phyloP scores from a whole-genome alignment of 2,888 invertebrate species.

The Oscheius onirici region DNA sequence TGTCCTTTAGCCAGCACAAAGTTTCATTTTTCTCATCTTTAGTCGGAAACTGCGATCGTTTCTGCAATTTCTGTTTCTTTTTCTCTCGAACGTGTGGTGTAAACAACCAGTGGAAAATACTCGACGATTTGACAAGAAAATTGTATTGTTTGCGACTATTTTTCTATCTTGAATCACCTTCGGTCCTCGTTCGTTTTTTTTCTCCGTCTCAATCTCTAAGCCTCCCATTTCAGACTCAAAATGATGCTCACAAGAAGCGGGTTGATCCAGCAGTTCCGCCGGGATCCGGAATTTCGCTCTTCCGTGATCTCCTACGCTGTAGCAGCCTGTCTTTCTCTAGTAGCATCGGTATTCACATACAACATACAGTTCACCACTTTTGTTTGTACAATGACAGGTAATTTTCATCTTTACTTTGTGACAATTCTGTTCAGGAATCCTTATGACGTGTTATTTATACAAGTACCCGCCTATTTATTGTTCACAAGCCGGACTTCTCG shows the following conservation, averaged over 20 bases:
- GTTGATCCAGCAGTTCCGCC: conserved; percentile 24
- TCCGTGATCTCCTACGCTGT: conserved; percentile 3
- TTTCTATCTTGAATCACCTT: no score
- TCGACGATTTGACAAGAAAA: no score
- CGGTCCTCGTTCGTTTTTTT: no score
- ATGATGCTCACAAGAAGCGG: conserved; percentile 21
- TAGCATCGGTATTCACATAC: background rate
- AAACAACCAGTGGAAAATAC: no score
- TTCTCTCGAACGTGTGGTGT: no score
- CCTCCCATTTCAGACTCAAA: background rate
- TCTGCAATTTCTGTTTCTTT: no score
- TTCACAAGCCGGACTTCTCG: conserved; percentile 39
- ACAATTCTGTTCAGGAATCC: background rate
- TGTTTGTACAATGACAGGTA: conserved; percentile 13
- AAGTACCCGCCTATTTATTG: conserved; percentile 14
- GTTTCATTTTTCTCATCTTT: no score
- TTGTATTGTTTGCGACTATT: no score
- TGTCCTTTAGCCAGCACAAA: no score
- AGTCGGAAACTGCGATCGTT: no score
- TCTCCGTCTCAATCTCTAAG: no score
- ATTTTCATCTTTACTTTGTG: background rate
- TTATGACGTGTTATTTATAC: conserved; percentile 3
- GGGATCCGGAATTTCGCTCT: conserved; percentile 32
- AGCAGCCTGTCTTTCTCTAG: background rate
- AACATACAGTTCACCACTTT: conserved; percentile 24